phyloP scores from a whole-genome alignment of 2,888 invertebrate species.

The Caenorhabditis afra region DNA sequence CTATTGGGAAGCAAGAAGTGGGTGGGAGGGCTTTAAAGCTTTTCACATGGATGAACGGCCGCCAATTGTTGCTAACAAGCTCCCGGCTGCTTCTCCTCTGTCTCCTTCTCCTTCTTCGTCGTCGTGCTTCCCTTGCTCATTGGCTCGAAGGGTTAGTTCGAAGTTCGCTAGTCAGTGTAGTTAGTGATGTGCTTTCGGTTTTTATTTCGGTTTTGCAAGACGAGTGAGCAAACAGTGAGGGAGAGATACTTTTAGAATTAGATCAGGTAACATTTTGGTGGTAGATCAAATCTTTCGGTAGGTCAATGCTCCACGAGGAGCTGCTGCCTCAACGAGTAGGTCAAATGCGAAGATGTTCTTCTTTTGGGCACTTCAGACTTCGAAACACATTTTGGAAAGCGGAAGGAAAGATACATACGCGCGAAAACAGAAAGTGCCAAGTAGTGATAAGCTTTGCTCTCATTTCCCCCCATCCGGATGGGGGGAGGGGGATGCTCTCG shows the following conservation, averaged over 20 bases:
- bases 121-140: too few relatives aligned
- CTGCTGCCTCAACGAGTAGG: too few relatives aligned
- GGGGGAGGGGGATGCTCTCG: conserved; percentile 38
- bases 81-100: not conserved
- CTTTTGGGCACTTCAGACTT: too few relatives aligned
- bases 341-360: too few relatives aligned
- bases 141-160: too few relatives aligned
- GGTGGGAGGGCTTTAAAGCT: not conserved
- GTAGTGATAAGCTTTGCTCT: conserved; percentile 45
- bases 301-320: not conserved
- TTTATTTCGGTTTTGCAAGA: not conserved
- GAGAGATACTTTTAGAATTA: not conserved
- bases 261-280: not conserved
- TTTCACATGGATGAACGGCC: conserved; percentile 53
- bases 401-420: too few relatives aligned
- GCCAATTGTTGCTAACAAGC: conserved; percentile 54
- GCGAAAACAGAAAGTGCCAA: conserved; percentile 26
- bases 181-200: too few relatives aligned
- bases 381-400: too few relatives aligned
- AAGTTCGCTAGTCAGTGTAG: too few relatives aligned
- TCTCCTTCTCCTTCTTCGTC: too few relatives aligned
- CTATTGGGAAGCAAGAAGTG: too few relatives aligned
- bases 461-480: conserved; percentile 41
- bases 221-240: conserved; percentile 25
- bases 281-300: not conserved